Evolutionary conservation across 2,888 invertebrate species (phyloP), one percentile per base, ranked within the genome.

Genomic region (Gymnocheta viridis): DNA sequence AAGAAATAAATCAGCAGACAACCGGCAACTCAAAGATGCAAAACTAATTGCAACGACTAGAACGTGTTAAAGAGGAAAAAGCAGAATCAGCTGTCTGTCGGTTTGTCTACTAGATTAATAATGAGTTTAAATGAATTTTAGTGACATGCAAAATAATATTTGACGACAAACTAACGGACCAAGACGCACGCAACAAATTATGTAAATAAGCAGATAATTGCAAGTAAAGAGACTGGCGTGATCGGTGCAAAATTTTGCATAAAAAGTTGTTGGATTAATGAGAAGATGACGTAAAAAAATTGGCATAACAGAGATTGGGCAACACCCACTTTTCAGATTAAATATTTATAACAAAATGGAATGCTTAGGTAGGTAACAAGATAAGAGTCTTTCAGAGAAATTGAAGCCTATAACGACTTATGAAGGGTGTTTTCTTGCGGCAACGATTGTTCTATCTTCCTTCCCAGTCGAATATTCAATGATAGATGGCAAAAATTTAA

Each of bases 71-170:
- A 41, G 54, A 27, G 27, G 38, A 32, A 49, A 58, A 77, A 69
- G 54, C 41, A 72, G 29, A 77, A 67, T 72, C 77, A 72, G 78
- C 67, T 74, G 73, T 64, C 67, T 74, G 73, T 64, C 64, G 27
- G 54, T 69, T 49, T 70, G 74, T 70, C 76, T 49, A 66, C 60
- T 44, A 66, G 70, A 79, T 66, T 74, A 80, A 67, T 76, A 80
- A 83, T 80, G 79, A 76, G 70, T 73, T 83, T 76, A 83, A 83
- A 83, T 80, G 83, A 66, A 80, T 80, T 72, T 83, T 66, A 83
- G 72, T 80, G 74, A 66, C 74, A 83, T 58, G 79, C 49, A 66
- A 72, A 56, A 72, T 51, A 51, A 49, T 67, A 41, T 79, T 27
- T 76, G 69, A 35, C 58, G 56, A 32, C 24, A 62, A 51, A 12